Evolutionary conservation across 2,113 vertebrate species (phyloP).

Genomic region (Rhizomys pruinosus): DNA sequence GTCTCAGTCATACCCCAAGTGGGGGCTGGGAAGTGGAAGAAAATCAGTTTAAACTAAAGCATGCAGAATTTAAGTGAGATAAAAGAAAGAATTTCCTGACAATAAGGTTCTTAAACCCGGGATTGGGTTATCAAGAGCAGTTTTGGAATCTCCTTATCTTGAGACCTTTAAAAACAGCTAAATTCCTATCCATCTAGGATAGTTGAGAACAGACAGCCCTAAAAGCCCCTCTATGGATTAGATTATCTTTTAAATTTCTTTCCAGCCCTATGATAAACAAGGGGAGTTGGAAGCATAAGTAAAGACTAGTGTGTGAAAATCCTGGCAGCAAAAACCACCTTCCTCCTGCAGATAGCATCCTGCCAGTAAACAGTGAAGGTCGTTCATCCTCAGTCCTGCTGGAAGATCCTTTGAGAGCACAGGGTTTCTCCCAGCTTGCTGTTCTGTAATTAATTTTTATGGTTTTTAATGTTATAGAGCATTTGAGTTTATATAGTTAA

Average conservation of each 20-base stretch:
- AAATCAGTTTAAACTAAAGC: conserved; percentile 66
- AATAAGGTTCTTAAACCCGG: conserved; percentile 64
- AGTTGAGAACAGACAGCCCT: conserved; percentile 62
- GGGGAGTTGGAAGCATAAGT: conserved; percentile 54
- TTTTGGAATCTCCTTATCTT: conserved; percentile 78
- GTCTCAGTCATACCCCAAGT: not conserved
- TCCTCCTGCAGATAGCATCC: not conserved
- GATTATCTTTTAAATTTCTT: conserved; percentile 68
- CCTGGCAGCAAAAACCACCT: not conserved
- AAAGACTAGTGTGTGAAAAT: conserved; percentile 55
- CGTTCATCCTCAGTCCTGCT: not conserved
- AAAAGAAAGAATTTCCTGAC: conserved; percentile 77
- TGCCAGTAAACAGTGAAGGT: not conserved
- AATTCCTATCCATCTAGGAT: conserved; percentile 64
- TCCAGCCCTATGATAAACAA: conserved; percentile 68
- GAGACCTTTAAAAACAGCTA: conserved; percentile 72
- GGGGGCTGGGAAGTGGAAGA: not conserved
- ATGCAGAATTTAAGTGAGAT: conserved; percentile 65
- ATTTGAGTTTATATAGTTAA: not conserved
- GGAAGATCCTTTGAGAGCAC: not conserved
- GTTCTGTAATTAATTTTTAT: not conserved
- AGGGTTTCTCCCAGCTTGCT: not conserved
- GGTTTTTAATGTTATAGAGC: not conserved
- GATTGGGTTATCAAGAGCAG: conserved; percentile 64
- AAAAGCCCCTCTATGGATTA: conserved; percentile 71